These are phyloP conservation scores for Charadrius vociferus DNA, from an alignment of 2,113 vertebrate genomes.

Conservation along the genomic window DNA sequence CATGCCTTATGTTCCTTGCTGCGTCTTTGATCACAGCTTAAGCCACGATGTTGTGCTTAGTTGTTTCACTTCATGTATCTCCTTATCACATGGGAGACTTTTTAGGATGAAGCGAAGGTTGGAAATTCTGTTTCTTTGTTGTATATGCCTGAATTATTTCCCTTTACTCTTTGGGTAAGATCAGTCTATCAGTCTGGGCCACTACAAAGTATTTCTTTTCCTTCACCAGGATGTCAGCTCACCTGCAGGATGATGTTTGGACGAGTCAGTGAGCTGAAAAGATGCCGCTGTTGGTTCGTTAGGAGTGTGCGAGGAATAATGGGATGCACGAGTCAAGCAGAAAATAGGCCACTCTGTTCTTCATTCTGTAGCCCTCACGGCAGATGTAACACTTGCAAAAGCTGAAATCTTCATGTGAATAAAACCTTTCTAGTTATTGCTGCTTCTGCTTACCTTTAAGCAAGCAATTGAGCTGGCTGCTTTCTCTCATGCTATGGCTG, in stretches of 20 bases:
- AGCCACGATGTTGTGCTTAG: rapidly evolving
- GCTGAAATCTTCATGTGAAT: not conserved
- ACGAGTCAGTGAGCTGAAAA: not conserved
- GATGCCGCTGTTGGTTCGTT: not conserved
- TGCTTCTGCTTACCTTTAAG: not conserved
- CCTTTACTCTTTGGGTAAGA: not conserved
- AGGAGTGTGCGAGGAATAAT: not conserved
- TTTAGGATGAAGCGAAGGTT: not conserved
- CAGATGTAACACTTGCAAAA: not conserved
- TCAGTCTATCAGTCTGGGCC: not conserved
- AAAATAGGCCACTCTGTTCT: constrained; percentile 26
- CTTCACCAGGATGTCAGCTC: not conserved
- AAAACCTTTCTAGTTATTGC: not conserved
- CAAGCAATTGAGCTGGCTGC: not conserved
- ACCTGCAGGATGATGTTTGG: not conserved
- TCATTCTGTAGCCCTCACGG: not conserved
- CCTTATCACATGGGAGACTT: not conserved
- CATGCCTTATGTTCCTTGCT: not conserved
- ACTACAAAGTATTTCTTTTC: not conserved
- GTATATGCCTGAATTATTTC: not conserved
- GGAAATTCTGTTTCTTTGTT: not conserved
- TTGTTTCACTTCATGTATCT: not conserved
- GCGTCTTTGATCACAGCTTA: not conserved
- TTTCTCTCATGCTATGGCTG: not conserved
- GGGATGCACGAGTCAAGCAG: not conserved